Base-by-base conservation (phyloP, 1,140 invertebrate genomes). In the Drosophila santomea region DNA sequence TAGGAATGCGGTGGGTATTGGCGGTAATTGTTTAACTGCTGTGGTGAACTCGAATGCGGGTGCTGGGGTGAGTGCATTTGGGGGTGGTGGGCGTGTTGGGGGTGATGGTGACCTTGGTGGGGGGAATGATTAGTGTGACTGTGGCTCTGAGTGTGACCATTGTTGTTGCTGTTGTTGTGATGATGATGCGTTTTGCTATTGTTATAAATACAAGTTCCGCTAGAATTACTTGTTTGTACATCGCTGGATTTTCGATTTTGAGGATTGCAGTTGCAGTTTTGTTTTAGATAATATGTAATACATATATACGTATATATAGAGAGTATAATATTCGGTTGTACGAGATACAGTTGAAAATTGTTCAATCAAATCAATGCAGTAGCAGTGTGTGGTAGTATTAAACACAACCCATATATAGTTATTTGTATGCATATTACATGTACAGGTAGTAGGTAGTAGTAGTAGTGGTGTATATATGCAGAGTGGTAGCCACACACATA, bases 221-320 rank as follows among this genome's bases (percentile, higher is more conserved):
- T 91, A 86, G 86, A 88, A 91, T 92, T 92, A 92, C 81, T 91
- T 88, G 89, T 92, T 91, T 91, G 91, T 90, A 90, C 89, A 92
- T 92, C 91, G 89, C 91, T 92, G 91, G 66, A 84, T 90, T 89
- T 89, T 89, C 85, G 85, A 90, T 89, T 67, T 71, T 62, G 55
- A 66, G 68, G 82, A 68, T 84, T 80, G 63, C 63, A 78, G 74
- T 75, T 71, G 64, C 67, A 60, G 74, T 78, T 82, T 78, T 78
- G 71, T 78, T 82, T 86, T 55, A 86, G 82, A 88, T 86, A 82
- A 88, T 83, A 85, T 81, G 62, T 85, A 85, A 81, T 83, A 85
- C 82, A 86, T 86, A 82, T 86, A 73, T 84, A 86, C 61, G 78
- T 69, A 77, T 77, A 80, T 81, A 82, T 81, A 81, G 64, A 68